Conservation (phyloP, 2,113 vertebrate genomes). For the Phoxinus phoxinus region DNA sequence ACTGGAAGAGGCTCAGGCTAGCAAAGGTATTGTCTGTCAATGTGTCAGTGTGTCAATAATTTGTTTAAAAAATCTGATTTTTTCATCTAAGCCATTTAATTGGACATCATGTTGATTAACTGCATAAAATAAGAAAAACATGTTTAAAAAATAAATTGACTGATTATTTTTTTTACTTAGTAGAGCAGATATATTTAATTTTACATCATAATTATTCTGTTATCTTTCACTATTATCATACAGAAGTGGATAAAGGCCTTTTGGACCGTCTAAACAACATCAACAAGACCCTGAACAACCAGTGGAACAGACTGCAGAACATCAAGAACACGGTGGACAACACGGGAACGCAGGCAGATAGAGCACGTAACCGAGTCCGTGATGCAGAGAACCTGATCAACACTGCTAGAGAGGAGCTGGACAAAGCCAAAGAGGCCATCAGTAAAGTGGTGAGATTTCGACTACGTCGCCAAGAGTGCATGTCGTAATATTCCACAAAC, state of each 20-base stretch:
- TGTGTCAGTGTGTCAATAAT: not conserved
- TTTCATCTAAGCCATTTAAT: not conserved
- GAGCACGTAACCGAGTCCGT: slow-evolving; percentile 80
- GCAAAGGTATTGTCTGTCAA: slow-evolving; percentile 81
- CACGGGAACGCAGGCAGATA: slow-evolving; percentile 82
- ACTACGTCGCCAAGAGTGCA: not conserved
- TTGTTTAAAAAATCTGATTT: not conserved
- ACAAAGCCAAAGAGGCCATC: slow-evolving; percentile 86
- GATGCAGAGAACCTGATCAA: slow-evolving; percentile 84
- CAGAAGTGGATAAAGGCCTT: slow-evolving; percentile 88
- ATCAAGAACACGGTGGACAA: slow-evolving; percentile 85
- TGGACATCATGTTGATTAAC: not conserved
- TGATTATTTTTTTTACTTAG: not conserved
- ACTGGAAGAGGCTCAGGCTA: slow-evolving; percentile 86
- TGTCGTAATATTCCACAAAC: not conserved
- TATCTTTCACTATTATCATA: not conserved
- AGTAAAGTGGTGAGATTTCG: slow-evolving; percentile 85
- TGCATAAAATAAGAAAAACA: not conserved
- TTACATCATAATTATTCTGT: not conserved
- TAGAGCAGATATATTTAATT: not conserved
- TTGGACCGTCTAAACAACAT: slow-evolving; percentile 88
- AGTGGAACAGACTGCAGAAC: slow-evolving; percentile 89
- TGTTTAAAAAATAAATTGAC: not conserved
- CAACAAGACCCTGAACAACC: slow-evolving; percentile 85
- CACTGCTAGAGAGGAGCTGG: slow-evolving; percentile 85